These are phyloP conservation scores for Caenorhabditis drosophilae DNA, from an alignment of 2,888 invertebrate species.

Conservation along the genomic window DNA sequence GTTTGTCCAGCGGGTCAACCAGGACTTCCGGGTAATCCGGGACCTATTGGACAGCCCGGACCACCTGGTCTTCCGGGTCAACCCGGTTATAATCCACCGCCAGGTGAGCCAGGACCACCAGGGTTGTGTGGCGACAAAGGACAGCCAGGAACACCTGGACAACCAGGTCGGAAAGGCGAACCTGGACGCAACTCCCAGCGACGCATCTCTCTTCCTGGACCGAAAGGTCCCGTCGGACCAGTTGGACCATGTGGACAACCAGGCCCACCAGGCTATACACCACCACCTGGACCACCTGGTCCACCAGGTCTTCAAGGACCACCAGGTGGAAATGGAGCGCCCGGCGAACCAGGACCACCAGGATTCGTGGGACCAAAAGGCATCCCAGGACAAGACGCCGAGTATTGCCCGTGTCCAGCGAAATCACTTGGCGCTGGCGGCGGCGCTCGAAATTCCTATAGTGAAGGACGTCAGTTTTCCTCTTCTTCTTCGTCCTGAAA, in stretches of 20 bases:
- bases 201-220: slow-evolving; percentile 18
- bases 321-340: slow-evolving; percentile 25
- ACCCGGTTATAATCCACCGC: slow-evolving; percentile 15
- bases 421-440: slow-evolving; percentile 19
- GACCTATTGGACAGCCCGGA: slow-evolving; percentile 15
- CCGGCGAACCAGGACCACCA: slow-evolving; percentile 15
- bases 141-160: slow-evolving; percentile 12
- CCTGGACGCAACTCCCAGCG: slow-evolving; percentile 22
- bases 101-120: slow-evolving; percentile 20
- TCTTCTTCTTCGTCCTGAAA: no score
- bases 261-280: slow-evolving; percentile 34
- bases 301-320: slow-evolving; percentile 20
- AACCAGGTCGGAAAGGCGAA: slow-evolving; percentile 26
- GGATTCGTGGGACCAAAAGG: slow-evolving; percentile 31
- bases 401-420: slow-evolving; percentile 41
- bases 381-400: slow-evolving; percentile 35
- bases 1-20: slow-evolving; percentile 28
- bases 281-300: slow-evolving; percentile 40
- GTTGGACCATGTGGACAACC: slow-evolving; percentile 26
- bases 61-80: slow-evolving; percentile 12
- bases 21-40: slow-evolving; percentile 23
- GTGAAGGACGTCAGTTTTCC: no score
- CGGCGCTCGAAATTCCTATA: slow-evolving; percentile 3
- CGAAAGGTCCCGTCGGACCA: slow-evolving; percentile 25
- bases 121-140: slow-evolving; percentile 20